These are phyloP conservation scores for Platyura marginata DNA, from an alignment of 1,140 invertebrate species.

Conservation along the genomic window DNA sequence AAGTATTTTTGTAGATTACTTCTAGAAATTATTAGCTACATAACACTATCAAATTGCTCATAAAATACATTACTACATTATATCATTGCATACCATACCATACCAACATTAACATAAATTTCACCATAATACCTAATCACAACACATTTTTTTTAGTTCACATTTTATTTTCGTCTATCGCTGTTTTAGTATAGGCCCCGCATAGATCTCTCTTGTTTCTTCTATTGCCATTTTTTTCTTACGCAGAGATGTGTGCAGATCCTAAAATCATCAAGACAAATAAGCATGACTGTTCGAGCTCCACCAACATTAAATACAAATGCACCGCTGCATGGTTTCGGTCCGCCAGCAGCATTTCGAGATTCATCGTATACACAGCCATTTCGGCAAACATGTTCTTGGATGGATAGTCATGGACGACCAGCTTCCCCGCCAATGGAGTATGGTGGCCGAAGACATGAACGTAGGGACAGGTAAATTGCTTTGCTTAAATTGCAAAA, in stretches of 20 bases:
- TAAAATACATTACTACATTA: too few relatives aligned
- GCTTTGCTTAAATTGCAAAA: neutral
- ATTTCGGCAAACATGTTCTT: conserved; percentile 64
- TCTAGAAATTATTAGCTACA: too few relatives aligned
- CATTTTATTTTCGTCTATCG: too few relatives aligned
- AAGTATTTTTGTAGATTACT: too few relatives aligned
- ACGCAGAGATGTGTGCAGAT: conserved; percentile 44
- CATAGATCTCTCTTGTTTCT: too few relatives aligned
- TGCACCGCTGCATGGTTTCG: conserved; percentile 26
- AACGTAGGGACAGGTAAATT: conserved; percentile 18
- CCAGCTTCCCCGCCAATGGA: conserved; percentile 68
- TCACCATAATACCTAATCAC: too few relatives aligned
- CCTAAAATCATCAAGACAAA: conserved; percentile 65
- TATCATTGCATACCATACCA: too few relatives aligned
- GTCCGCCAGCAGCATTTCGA: conserved; percentile 14
- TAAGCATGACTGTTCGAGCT: conserved; percentile 73
- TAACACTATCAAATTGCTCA: too few relatives aligned
- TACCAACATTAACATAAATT: too few relatives aligned
- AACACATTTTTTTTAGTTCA: too few relatives aligned
- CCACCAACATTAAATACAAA: conserved; percentile 28
- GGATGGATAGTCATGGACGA: conserved; percentile 77
- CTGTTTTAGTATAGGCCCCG: too few relatives aligned
- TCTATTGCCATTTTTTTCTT: conserved; percentile 26
- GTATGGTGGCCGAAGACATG: conserved; percentile 24
- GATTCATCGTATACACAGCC: conserved; percentile 35